A percentile compares a stretch with the other conserved stretches of the same genome.
These are phyloP conservation scores for Styela clava DNA, from an alignment of 23 tunicate genomes.

Conservation along the genomic window DNA sequence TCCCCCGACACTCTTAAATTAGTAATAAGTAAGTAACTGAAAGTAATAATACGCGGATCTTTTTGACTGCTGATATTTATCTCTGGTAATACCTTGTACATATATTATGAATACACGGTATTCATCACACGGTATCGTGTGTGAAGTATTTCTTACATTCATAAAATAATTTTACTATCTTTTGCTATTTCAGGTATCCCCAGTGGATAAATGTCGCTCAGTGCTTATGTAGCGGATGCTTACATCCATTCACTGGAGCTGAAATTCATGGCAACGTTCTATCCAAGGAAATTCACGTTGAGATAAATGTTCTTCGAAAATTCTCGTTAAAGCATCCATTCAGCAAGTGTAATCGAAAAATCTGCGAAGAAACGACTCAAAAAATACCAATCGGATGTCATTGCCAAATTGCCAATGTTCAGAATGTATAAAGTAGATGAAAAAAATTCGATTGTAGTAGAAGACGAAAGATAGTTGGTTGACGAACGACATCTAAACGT, in stretches of 20 bases:
- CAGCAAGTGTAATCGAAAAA: not conserved
- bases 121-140: too few relatives aligned
- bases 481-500: too few relatives aligned
- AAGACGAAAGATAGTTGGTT: too few relatives aligned
- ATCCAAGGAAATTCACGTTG: slow-evolving; percentile 2
- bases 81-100: too few relatives aligned
- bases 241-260: not conserved
- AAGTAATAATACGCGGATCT: too few relatives aligned
- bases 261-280: slow-evolving; percentile 4
- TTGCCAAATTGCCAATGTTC: not conserved
- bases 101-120: too few relatives aligned
- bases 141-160: too few relatives aligned
- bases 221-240: slow-evolving; percentile 25
- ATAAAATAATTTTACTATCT: too few relatives aligned
- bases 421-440: not conserved
- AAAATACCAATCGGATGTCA: slow-evolving; percentile 2
- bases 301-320: not conserved
- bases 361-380: not conserved
- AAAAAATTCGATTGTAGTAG: too few relatives aligned
- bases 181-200: slow-evolving; percentile 15
- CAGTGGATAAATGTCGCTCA: slow-evolving; percentile 10
- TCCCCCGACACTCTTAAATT: too few relatives aligned
- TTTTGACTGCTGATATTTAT: too few relatives aligned
- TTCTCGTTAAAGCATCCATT: not conserved
- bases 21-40: too few relatives aligned